phyloP scores from a whole-genome alignment of 1,140 invertebrate genomes.

The Drosophila sp. region DNA sequence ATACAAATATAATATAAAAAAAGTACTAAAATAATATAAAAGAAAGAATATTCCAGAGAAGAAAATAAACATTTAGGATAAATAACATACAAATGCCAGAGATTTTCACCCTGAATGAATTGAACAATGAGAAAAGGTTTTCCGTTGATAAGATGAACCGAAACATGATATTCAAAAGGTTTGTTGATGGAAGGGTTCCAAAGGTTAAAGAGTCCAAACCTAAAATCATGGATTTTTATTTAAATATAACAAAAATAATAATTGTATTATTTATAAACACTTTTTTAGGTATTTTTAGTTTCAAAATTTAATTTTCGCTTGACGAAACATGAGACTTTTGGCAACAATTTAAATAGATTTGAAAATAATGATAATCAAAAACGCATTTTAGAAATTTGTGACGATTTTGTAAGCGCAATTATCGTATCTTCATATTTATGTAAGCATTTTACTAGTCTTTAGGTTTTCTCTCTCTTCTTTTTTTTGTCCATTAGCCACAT shows the following conservation, averaged over 20 bases:
- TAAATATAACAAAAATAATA: too few relatives aligned
- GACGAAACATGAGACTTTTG: too few relatives aligned
- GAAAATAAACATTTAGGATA: not conserved
- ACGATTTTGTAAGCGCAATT: not conserved
- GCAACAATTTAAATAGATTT: too few relatives aligned
- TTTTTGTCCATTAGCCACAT: not conserved
- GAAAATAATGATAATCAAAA: too few relatives aligned
- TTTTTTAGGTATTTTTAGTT: too few relatives aligned
- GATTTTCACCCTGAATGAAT: not conserved
- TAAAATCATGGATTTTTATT: too few relatives aligned
- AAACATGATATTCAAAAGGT: not conserved
- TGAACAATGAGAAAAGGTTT: not conserved
- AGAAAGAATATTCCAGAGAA: not conserved
- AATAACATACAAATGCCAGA: not conserved
- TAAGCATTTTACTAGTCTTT: not conserved
- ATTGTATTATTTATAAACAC: too few relatives aligned
- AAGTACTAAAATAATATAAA: not conserved
- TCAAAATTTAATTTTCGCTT: too few relatives aligned
- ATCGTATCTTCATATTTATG: not conserved
- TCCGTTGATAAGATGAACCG: too few relatives aligned
- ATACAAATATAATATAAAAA: too few relatives aligned
- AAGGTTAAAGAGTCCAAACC: not conserved
- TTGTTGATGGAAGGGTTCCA: not conserved
- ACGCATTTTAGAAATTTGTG: too few relatives aligned
- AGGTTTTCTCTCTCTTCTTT: not conserved